A percentile compares a stretch with the other conserved stretches of the same genome.
phyloP scores from a whole-genome alignment of 2,113 vertebrate genomes.

The Hirundichthys speculiger region DNA sequence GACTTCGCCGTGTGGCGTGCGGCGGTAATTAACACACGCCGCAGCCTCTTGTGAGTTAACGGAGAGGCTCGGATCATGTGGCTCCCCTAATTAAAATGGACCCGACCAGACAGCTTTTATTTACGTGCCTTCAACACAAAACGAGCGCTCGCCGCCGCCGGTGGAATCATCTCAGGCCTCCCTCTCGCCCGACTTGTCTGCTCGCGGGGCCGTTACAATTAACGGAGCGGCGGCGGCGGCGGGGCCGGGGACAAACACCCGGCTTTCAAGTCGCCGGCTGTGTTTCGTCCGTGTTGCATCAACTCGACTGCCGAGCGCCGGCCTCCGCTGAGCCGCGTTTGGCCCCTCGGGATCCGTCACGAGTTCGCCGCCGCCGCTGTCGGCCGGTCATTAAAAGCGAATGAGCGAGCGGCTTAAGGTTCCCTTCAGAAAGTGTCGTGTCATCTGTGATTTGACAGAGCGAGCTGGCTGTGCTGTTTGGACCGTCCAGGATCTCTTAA shows the following conservation, averaged over 20 bases:
- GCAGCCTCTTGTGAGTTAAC: constrained; percentile 66
- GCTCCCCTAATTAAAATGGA: constrained; percentile 75
- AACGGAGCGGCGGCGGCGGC: constrained; percentile 54
- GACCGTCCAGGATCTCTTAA: too few species aligned
- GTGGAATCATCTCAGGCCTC: constrained; percentile 59
- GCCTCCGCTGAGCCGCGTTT: constrained; percentile 34
- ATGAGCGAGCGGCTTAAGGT: constrained; percentile 44
- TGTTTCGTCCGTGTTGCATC: constrained; percentile 75
- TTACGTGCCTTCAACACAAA: constrained; percentile 69
- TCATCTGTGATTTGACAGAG: constrained; percentile 50
- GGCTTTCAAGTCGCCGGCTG: constrained; percentile 56
- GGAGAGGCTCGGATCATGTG: constrained; percentile 57
- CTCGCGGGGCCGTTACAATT: constrained; percentile 67
- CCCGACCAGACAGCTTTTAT: constrained; percentile 70
- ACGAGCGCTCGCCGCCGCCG: constrained; percentile 63
- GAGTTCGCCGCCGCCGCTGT: constrained; percentile 53
- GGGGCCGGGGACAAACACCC: constrained; percentile 53
- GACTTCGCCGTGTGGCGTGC: constrained; percentile 39
- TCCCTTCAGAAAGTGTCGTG: constrained; percentile 48
- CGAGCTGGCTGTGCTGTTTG: constrained; percentile 32
- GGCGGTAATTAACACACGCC: constrained; percentile 67
- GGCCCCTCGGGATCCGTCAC: constrained; percentile 56
- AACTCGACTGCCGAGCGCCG: constrained; percentile 42
- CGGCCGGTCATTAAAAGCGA: constrained; percentile 63
- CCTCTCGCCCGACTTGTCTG: constrained; percentile 37